These are phyloP conservation scores for Lycaena phlaeas DNA, from an alignment of 2,888 invertebrate genomes.

Conservation along the genomic window DNA sequence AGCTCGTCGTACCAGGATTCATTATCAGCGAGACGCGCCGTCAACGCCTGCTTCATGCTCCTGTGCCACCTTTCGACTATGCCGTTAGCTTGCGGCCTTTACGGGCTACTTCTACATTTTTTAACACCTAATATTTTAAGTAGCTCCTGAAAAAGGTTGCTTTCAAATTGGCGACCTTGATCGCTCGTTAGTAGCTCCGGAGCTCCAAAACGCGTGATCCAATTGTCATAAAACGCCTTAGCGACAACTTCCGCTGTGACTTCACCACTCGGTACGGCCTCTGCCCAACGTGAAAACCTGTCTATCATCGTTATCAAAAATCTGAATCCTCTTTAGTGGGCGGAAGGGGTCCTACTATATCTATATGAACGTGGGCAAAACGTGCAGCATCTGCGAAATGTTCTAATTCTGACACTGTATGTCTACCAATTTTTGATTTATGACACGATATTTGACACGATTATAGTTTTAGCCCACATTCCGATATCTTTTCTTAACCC, in stretches of 20 bases:
- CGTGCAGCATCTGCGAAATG: neutral
- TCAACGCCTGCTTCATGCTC: too few relatives aligned
- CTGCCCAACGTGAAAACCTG: neutral
- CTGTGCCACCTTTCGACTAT: too few relatives aligned
- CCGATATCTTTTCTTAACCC: too few relatives aligned
- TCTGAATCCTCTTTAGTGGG: neutral
- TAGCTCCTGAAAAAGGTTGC: too few relatives aligned
- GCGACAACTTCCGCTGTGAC: neutral
- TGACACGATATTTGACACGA: neutral
- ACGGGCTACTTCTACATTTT: too few relatives aligned
- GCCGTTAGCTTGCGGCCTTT: too few relatives aligned
- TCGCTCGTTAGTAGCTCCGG: neutral
- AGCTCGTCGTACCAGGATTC: too few relatives aligned
- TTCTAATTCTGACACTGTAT: neutral
- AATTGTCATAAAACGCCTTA: neutral
- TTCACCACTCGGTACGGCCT: neutral
- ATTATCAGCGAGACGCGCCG: too few relatives aligned
- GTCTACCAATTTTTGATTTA: neutral
- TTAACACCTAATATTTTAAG: too few relatives aligned
- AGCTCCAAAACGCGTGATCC: slow-evolving; percentile 1
- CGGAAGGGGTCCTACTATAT: neutral
- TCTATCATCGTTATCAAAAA: neutral
- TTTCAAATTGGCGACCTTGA: too few relatives aligned
- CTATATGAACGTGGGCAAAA: neutral
- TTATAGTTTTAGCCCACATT: too few relatives aligned